Conservation (phyloP, 2,113 vertebrate species). For the Pica pica region DNA sequence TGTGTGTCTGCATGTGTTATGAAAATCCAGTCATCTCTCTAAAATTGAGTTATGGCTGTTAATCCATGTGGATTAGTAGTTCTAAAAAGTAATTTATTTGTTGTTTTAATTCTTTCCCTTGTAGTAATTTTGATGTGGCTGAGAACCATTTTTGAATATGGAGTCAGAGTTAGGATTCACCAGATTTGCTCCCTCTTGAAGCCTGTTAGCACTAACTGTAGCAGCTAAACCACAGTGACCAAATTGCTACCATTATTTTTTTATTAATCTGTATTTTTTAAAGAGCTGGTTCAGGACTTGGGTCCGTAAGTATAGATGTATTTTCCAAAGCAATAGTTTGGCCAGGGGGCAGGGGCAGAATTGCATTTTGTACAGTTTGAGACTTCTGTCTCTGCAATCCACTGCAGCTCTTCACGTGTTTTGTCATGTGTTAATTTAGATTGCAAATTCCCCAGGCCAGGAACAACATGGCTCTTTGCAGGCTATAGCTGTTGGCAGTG, state of each 20-base stretch:
- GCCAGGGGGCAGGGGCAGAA: background rate
- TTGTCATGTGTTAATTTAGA: background rate
- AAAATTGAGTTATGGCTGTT: background rate
- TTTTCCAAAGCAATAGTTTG: background rate
- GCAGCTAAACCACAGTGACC: background rate
- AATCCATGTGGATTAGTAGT: background rate
- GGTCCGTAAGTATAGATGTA: background rate
- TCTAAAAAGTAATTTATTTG: background rate
- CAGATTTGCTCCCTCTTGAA: background rate
- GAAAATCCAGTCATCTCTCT: background rate
- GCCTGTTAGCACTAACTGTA: background rate
- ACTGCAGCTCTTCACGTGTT: background rate
- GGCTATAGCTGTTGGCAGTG: background rate
- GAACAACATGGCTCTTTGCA: background rate
- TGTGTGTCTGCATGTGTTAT: background rate
- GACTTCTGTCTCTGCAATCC: background rate
- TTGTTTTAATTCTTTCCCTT: background rate
- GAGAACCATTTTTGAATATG: background rate
- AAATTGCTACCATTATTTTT: background rate
- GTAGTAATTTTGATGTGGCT: background rate
- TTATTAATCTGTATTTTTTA: background rate
- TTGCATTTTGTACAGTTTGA: background rate
- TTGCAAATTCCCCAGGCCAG: background rate
- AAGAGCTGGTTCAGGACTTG: background rate
- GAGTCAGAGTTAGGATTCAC: background rate